Evolutionary conservation across 2,113 vertebrate genomes (phyloP), one percentile per base, ranked within the genome.

Genomic region (Harpagus bidentatus): DNA sequence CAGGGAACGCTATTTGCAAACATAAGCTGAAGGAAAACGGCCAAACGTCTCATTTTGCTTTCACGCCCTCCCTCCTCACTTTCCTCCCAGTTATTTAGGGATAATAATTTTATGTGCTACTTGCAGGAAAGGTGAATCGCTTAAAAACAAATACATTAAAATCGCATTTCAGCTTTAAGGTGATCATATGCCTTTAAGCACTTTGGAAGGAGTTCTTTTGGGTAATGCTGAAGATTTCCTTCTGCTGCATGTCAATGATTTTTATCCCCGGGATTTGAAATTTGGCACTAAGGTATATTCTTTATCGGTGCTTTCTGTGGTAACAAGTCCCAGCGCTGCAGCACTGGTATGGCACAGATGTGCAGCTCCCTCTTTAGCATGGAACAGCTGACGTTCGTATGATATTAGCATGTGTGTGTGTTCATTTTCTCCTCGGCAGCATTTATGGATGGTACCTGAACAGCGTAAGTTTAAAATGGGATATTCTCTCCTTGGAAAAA

Each of bases 241-340:
- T 97, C 90, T 95, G 97, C 92, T 91, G 53, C 90, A 92, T 93
- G 95, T 97, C 96, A 98, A 96, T 36, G 17, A 47, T 98, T 98
- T 95, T 96, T 95, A 85, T 98, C 84, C 95, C 67, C 92, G 96
- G 97, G 97, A 98, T 98, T 97, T 96, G 92, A 95, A 98, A 97
- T 97, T 98, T 98, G 98, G 97, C 96, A 88, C 87, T 43, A 91
- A 97, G 95, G 97, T 96, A 62, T 97, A 96, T 98, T 97, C 94
- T 97, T 98, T 98, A 98, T 98, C 31, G 32, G 95, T 93, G 93
- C 94, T 97, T 94, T 97, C 88, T 97, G 93, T 97, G 98, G 98
- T 98, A 98, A 98, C 97, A 97, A 97, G 97, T 98, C 97, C 97
- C 96, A 95, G 96, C 91, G 95, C 97, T 97, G 92, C 89, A 74